A percentile compares a stretch with the other conserved stretches of the same genome.
Evolutionary conservation across 2,113 vertebrate species (phyloP).

Genomic region (Lepus timidus): DNA sequence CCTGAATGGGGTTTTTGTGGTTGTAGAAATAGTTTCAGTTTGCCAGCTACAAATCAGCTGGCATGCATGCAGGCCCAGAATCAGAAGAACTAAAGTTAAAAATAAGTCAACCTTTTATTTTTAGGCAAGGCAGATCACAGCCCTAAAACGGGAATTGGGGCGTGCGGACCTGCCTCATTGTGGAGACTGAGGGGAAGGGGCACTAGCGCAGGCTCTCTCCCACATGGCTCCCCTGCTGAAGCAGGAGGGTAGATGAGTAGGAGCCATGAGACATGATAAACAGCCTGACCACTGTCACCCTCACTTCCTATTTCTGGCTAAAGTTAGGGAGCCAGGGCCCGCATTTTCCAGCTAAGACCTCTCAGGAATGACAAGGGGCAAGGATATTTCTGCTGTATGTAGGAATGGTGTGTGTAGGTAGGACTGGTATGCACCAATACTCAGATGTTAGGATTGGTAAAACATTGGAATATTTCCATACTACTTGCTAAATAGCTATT

Average conservation of each 20-base stretch:
- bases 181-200: neutral
- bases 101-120: constrained; percentile 69
- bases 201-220: neutral
- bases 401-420: neutral
- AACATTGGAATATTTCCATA: neutral
- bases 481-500: neutral
- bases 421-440: accelerated
- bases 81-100: constrained; percentile 67
- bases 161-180: neutral
- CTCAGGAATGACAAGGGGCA: too few species aligned
- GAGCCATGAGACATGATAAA: too few species aligned
- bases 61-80: constrained; percentile 57
- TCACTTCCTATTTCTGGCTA: neutral
- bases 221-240: neutral
- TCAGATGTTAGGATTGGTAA: neutral
- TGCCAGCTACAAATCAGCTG: constrained; percentile 57
- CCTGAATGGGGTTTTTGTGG: constrained; percentile 3
- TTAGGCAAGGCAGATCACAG: constrained; percentile 49
- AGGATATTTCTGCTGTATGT: neutral
- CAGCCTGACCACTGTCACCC: accelerated
- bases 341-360: neutral
- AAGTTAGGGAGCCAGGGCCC: neutral
- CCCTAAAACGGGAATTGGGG: constrained; percentile 9
- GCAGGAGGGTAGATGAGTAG: neutral
- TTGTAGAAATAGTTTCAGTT: constrained; percentile 63